Evolutionary conservation across 35 echinoderm and acorn worm species (phyloP).

Genomic region (Strongylocentrotus purpuratus): DNA sequence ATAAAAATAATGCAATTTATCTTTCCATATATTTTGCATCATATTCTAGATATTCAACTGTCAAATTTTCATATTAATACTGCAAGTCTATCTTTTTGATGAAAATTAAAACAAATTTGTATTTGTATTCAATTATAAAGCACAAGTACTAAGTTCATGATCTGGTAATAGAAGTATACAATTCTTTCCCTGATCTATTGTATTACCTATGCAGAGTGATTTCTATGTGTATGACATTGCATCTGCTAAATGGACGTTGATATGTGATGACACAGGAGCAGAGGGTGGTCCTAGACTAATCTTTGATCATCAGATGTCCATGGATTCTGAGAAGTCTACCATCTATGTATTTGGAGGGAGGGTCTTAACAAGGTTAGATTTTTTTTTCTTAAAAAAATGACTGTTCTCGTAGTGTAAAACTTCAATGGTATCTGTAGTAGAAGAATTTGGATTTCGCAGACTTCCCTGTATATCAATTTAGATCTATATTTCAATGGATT

Average conservation of each 20-base stretch:
- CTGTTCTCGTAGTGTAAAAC: background rate
- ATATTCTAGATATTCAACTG: too few relatives aligned
- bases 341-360: constrained; percentile 97
- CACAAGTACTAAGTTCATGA: too few relatives aligned
- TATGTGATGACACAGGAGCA: constrained; percentile 94
- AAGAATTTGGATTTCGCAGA: too few relatives aligned
- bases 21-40: too few relatives aligned
- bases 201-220: constrained; percentile 84
- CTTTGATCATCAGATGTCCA: constrained; percentile 99
- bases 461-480: too few relatives aligned
- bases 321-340: constrained; percentile 89
- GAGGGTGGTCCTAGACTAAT: constrained; percentile 93
- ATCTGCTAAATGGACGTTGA: constrained; percentile 88
- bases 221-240: constrained; percentile 98
- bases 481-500: too few relatives aligned
- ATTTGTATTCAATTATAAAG: too few relatives aligned
- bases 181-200: background rate
- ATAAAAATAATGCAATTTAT: too few relatives aligned
- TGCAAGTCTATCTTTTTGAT: too few relatives aligned
- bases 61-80: too few relatives aligned
- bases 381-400: background rate
- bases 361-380: constrained; percentile 74
- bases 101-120: too few relatives aligned
- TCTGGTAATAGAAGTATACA: too few relatives aligned
- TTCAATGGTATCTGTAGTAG: background rate